These are phyloP conservation scores for Nibea coibor DNA, from an alignment of 2,113 vertebrate species.

Conservation along the genomic window DNA sequence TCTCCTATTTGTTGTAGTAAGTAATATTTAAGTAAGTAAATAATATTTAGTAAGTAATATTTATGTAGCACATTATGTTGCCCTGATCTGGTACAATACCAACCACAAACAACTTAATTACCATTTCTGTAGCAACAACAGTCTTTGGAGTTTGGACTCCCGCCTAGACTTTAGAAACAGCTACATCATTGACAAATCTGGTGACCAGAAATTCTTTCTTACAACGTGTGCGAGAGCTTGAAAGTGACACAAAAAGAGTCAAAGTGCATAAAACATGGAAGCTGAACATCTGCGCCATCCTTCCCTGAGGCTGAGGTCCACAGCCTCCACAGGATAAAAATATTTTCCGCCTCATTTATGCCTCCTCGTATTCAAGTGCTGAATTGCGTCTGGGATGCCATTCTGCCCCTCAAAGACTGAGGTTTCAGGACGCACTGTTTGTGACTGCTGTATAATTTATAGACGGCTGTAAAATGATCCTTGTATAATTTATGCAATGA, in stretches of 20 bases:
- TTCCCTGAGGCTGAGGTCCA: conserved; percentile 20
- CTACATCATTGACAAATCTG: not conserved
- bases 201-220: too few species aligned
- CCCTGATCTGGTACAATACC: not conserved
- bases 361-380: conserved; percentile 8
- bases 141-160: too few species aligned
- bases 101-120: not conserved
- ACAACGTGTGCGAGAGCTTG: not conserved
- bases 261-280: conserved; percentile 14
- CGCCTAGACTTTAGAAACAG: too few species aligned
- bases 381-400: not conserved
- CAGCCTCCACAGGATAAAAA: conserved; percentile 40
- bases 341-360: conserved; percentile 44
- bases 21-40: too few species aligned
- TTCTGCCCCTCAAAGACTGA: conserved; percentile 3
- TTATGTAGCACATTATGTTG: not conserved
- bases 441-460: conserved; percentile 42
- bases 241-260: conserved; percentile 9
- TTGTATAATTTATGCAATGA: conserved; percentile 42
- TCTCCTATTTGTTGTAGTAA: too few species aligned
- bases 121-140: not conserved
- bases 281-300: conserved; percentile 17
- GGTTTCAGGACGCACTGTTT: not conserved
- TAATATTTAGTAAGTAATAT: too few species aligned
- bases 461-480: not conserved